Base-by-base conservation (phyloP, 2,888 invertebrate genomes). In the Philonicus albiceps region DNA sequence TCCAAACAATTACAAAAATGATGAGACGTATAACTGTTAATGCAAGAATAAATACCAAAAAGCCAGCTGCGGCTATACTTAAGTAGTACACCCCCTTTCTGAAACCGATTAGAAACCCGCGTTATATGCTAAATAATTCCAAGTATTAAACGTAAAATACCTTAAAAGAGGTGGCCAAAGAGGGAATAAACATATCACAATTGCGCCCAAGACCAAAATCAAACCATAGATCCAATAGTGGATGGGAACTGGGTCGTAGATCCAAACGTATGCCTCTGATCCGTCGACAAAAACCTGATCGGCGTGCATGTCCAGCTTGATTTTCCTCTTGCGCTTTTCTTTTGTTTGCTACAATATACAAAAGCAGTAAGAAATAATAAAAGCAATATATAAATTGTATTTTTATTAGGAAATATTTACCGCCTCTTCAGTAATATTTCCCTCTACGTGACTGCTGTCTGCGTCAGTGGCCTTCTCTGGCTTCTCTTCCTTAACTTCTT, bases 101-200 rank as follows among this genome's bases (percentile, higher is more conserved):
- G 93, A 1, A 92, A 91, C 87, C 16, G 40, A 16, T 13, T 13
- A 43, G 88, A 37, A 78, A 40, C 16, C 2, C 11, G 1, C 16
- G 16, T 78, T n/a, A 43, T 53, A 31, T 13, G n/a, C 22, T 22
- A 85, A 88, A 87, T 80, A 88, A 4, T 74, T 53, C 16, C 13
- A 30, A 31, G 55, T 30, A 22, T 19, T 64, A 2, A 19, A 78
- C 78, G 5, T 34, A 34, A 75, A 53, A 49, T 92, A 96, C 94
- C 96, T 95, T 89, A 99, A 96, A 89, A 96, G 95, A 86, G 97
- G 96, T 0, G 99, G 99, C 99, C 99, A 99, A 86, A 99, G 93
- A n/a, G 99, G 99, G 93, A 99, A 99, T 91, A 99, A 94, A 93
- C 99, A 99, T 55, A 99, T 95, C 16, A 96, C 97, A 90, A 99